phyloP scores from a whole-genome alignment of 1,140 invertebrate genomes.

The Gonioctena quinquepunctata region DNA sequence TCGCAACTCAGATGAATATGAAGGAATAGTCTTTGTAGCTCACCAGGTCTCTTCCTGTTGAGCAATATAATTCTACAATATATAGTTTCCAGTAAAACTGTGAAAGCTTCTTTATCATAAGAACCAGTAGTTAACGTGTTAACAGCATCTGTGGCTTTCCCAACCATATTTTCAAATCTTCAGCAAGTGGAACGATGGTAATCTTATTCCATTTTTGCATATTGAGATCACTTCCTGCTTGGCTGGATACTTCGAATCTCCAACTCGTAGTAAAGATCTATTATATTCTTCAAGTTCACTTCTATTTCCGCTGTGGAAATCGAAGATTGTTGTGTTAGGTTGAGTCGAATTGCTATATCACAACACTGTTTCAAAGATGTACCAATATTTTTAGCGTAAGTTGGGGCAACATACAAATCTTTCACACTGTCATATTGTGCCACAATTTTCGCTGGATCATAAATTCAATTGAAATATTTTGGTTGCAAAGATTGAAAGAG shows the following conservation, averaged over 20 bases:
- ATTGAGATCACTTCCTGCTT: slow-evolving; percentile 43
- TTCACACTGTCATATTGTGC: slow-evolving; percentile 23
- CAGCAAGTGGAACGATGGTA: slow-evolving; percentile 47
- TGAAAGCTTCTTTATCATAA: slow-evolving; percentile 28
- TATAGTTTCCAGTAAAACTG: slow-evolving; percentile 35
- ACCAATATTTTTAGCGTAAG: slow-evolving; percentile 34
- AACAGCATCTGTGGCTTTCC: slow-evolving; percentile 23
- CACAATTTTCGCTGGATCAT: slow-evolving; percentile 27
- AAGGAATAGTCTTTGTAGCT: slow-evolving; percentile 24
- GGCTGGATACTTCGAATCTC: slow-evolving; percentile 33
- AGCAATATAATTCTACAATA: slow-evolving; percentile 41
- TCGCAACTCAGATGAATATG: background rate
- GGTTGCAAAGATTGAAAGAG: slow-evolving; percentile 32
- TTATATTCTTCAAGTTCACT: slow-evolving; percentile 17
- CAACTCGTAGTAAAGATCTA: slow-evolving; percentile 5
- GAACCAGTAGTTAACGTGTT: slow-evolving; percentile 13
- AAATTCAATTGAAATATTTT: slow-evolving; percentile 24
- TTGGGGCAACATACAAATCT: slow-evolving; percentile 27
- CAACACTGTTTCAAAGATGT: slow-evolving; percentile 38
- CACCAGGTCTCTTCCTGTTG: slow-evolving; percentile 37
- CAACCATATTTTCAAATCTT: slow-evolving; percentile 45
- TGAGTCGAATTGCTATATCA: slow-evolving; percentile 26
- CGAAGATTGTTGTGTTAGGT: background rate
- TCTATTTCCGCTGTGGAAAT: background rate
- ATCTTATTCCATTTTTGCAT: slow-evolving; percentile 48